Evolutionary conservation across 1,140 invertebrate genomes (phyloP), one percentile per base, ranked within the genome.

Genomic region (Anastrepha ludens): DNA sequence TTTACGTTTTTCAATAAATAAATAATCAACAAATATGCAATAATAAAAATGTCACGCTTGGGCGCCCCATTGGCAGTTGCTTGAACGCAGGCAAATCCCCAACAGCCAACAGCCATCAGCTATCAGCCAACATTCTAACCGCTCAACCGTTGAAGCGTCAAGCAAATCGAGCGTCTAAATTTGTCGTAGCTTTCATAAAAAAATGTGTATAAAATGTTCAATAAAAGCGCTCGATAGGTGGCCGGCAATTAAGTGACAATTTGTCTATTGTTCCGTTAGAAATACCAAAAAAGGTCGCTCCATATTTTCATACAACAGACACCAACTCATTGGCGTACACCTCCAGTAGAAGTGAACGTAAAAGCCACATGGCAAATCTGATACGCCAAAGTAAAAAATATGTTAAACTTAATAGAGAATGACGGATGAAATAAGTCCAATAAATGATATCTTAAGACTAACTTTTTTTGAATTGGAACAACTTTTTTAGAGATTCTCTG

Each of bases 251-350:
- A 86, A 65, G 86, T 86, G 86, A 62, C 60, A 86, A 86, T 65
- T 65, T 86, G 86, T 86, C 86, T 86, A 86, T 64, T 86, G 55
- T 86, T 60, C 86, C 55, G 86, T 64, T 65, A 62, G 59, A 86
- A 86, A 44, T 64, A 60, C 41, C 60, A 86, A 29, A 65, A 17
- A 62, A 86, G 60, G 29, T 17, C 59, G 41, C 67, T 29, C 67
- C 67, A 74, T 47, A 74, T 47, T 74, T 74, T 41, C 39, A 39
- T 41, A 7, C 41, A 39, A 11, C 13, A 74, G 8, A n/a, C 2
- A 47, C 67, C 15, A 47, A 44, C 9, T 13, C 13, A n/a, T 74
- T 3, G 15, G 17, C 39, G 67, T 47, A n/a, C 67, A 74, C 67
- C 67, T 47, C 41, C 41, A 8, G 5, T 65, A 15, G 44, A 13